A percentile compares a stretch with the other conserved stretches of the same genome.
phyloP scores from a whole-genome alignment of 2,797 vertebrate species.

The Anisognathus igniventris region DNA sequence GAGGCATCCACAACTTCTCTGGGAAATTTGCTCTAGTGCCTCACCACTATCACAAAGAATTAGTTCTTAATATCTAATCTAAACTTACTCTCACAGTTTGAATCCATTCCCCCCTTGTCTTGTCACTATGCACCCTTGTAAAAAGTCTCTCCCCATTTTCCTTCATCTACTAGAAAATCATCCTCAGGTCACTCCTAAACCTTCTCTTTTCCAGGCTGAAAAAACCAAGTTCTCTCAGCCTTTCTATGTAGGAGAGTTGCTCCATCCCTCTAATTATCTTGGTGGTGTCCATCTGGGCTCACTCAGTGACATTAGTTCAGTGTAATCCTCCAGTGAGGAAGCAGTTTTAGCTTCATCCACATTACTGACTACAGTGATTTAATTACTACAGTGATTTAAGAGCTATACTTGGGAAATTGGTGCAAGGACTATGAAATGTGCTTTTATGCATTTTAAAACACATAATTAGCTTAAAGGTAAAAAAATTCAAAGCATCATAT shows the following conservation, averaged over 20 bases:
- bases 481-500: background rate
- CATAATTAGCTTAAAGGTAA: background rate
- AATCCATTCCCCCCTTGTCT: background rate
- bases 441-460: background rate
- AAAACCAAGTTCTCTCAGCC: background rate
- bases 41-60: background rate
- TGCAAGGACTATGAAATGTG: background rate
- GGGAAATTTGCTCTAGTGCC: background rate
- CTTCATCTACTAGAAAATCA: background rate
- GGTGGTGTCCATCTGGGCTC: background rate
- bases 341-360: background rate
- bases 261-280: background rate
- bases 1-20: background rate
- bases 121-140: background rate
- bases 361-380: background rate
- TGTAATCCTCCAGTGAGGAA: background rate
- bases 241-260: background rate
- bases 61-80: background rate
- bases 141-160: background rate
- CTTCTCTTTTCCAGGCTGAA: background rate
- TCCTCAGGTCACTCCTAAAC: background rate
- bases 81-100: background rate
- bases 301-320: background rate
- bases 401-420: background rate
- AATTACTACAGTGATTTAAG: background rate